A percentile compares a stretch with the other conserved stretches of the same genome.
Evolutionary conservation across 2,113 vertebrate species (phyloP).

Genomic region (Tachycineta bicolor): DNA sequence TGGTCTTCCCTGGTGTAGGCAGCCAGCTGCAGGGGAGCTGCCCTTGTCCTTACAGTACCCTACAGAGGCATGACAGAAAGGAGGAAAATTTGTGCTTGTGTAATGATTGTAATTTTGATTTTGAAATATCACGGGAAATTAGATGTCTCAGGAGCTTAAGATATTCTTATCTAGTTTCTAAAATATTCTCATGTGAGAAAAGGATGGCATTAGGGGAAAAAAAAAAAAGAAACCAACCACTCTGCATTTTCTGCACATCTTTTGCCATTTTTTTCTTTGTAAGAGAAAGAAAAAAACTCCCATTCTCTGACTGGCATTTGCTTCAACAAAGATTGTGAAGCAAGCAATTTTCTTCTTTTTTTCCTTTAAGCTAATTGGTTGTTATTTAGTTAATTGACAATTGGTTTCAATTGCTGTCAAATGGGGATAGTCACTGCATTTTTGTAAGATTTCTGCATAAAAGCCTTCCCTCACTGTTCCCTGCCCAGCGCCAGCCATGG

Average conservation of each 20-base stretch:
- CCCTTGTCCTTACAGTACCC: background rate
- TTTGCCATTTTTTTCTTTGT: background rate
- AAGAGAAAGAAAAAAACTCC: background rate
- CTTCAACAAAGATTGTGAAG: slow-evolving; percentile 28
- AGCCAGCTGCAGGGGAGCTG: background rate
- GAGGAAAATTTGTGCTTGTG: background rate
- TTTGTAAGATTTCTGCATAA: slow-evolving; percentile 16
- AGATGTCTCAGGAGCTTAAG: background rate
- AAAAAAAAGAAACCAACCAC: background rate
- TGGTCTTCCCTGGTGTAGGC: background rate
- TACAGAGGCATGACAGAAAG: background rate
- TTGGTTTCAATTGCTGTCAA: slow-evolving; percentile 51
- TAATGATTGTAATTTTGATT: background rate
- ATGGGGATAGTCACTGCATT: background rate
- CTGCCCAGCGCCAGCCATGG: background rate
- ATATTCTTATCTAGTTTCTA: background rate
- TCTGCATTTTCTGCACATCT: background rate
- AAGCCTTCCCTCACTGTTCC: background rate
- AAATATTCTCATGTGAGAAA: slow-evolving; percentile 4
- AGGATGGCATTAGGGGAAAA: background rate
- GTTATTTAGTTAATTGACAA: slow-evolving; percentile 47
- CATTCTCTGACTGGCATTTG: background rate
- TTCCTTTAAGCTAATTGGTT: slow-evolving; percentile 36
- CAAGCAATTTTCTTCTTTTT: slow-evolving; percentile 14
- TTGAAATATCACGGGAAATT: slow-evolving; percentile 4